These are phyloP conservation scores for Dryobates pubescens DNA, from an alignment of 2,797 vertebrate species.

Conservation along the genomic window DNA sequence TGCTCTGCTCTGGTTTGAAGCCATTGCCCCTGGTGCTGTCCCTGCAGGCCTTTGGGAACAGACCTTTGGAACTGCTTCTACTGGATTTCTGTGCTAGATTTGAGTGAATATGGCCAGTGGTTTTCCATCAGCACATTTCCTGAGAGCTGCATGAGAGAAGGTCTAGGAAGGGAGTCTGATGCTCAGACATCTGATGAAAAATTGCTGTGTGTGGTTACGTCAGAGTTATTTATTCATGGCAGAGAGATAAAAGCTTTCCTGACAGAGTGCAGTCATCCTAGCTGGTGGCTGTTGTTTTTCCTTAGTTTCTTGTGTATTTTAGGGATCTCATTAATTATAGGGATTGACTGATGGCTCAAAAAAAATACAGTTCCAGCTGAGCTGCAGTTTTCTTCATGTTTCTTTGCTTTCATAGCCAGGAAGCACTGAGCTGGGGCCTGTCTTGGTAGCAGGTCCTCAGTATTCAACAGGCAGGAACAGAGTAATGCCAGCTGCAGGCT, in stretches of 20 bases:
- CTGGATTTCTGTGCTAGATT: slow-evolving; percentile 7
- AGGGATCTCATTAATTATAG: slow-evolving; percentile 53
- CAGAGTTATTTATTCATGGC: slow-evolving; percentile 61
- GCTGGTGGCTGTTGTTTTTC: slow-evolving; percentile 61
- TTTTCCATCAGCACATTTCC: slow-evolving; percentile 37
- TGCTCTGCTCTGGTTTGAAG: too few relatives aligned
- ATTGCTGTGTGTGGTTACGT: slow-evolving; percentile 38
- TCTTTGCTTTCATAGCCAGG: not conserved
- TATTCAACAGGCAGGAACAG: not conserved
- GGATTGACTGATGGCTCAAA: slow-evolving; percentile 34
- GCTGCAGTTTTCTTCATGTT: not conserved
- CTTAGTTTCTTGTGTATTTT: slow-evolving; percentile 57
- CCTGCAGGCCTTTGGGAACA: too few relatives aligned
- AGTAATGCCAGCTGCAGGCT: not conserved
- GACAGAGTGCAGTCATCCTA: slow-evolving; percentile 41
- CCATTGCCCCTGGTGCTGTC: too few relatives aligned
- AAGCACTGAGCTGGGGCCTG: not conserved
- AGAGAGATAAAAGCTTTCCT: slow-evolving; percentile 55
- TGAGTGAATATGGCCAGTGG: not conserved
- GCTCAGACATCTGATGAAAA: slow-evolving; percentile 42
- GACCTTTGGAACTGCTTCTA: not conserved
- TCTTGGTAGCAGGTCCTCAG: not conserved
- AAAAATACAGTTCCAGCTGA: slow-evolving; percentile 7
- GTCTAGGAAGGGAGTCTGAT: slow-evolving; percentile 16
- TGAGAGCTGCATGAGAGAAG: not conserved